Evolutionary conservation across 2,888 invertebrate genomes (phyloP), one percentile per base, ranked within the genome.

Genomic region (Caradrina clavipalpis): DNA sequence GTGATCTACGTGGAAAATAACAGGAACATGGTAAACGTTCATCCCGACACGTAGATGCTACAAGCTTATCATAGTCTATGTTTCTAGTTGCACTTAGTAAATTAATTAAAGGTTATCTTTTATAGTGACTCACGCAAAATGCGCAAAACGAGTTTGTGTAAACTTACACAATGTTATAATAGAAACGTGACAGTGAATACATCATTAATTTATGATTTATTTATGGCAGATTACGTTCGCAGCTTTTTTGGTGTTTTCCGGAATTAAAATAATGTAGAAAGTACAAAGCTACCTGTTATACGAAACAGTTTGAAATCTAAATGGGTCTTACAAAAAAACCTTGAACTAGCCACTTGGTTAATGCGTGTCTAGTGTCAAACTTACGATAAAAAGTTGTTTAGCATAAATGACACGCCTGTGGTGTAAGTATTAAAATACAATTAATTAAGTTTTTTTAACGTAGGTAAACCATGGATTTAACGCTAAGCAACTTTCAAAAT

Each of bases 81-180:
- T 66, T 59, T 59, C 53, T 35, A 31, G 50, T 51, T 63, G 54
- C 39, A 54, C 19, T 57, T 61, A 54, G 39, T 66, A 42, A 61
- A 76, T 76, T 26, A 55, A 67, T 64, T 53, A 71, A 64, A 72
- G 81, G 78, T 78, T 76, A 78, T 80, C 78, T 19, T n/a, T 54
- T 13, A 35, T 31, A 50, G 22, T 76, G 60, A 61, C 71, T 80
- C 63, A 64, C 50, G 51, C 55, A 42, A 39, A 64, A 73, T 69
- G 57, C 49, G 64, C 53, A 64, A 69, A 77, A 67, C 78, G 73
- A 73, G 64, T 61, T 67, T 53, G 51, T 31, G 15, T 21, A 49
- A 35, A 80, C 49, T 66, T 73, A 51, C 59, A 77, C 68, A 69
- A 73, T 26, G 31, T 64, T 67, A 50, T 31, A 47, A 58, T 17